A percentile compares a stretch with the other conserved stretches of the same genome.
Conservation (phyloP, 1,140 invertebrate species). For the Phymastichus coffea region DNA sequence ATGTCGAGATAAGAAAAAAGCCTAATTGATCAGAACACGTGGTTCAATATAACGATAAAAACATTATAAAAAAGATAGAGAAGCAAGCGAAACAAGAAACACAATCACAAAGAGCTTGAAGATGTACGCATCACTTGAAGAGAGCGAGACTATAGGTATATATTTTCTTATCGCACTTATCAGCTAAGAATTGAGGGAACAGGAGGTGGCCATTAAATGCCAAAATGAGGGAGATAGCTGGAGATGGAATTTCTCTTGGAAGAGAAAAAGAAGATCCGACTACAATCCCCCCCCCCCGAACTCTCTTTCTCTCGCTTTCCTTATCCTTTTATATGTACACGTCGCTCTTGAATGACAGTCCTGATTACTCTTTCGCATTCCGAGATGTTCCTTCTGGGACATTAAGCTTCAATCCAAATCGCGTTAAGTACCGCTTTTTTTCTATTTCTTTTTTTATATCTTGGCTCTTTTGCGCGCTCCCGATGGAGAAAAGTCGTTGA, state of each 20-base stretch:
- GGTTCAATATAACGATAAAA: too few relatives aligned
- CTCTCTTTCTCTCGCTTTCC: constrained; percentile 15
- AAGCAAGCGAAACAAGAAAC: too few relatives aligned
- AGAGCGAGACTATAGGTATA: too few relatives aligned
- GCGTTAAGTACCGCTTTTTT: constrained; percentile 9
- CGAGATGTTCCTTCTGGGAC: constrained; percentile 31
- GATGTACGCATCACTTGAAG: too few relatives aligned
- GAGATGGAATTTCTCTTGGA: constrained; percentile 31
- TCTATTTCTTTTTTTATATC: too few relatives aligned
- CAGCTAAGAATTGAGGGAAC: constrained; percentile 1
- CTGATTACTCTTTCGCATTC: constrained; percentile 38
- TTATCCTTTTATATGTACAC: constrained; percentile 13
- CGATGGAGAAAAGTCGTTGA: constrained; percentile 18
- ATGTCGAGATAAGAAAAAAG: too few relatives aligned
- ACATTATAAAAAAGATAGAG: too few relatives aligned
- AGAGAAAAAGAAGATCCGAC: constrained; percentile 26
- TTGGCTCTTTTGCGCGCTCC: neutral
- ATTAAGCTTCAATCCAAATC: constrained; percentile 29
- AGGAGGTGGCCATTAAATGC: constrained; percentile 7
- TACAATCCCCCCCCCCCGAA: constrained; percentile 14
- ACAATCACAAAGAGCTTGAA: too few relatives aligned
- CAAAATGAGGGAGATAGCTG: constrained; percentile 31
- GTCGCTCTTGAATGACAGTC: constrained; percentile 34
- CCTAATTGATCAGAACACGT: too few relatives aligned
- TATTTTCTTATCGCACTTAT: constrained; percentile 26